These are phyloP conservation scores for Cecropterus lyciades DNA, from an alignment of 1,140 invertebrate species.

Conservation along the genomic window DNA sequence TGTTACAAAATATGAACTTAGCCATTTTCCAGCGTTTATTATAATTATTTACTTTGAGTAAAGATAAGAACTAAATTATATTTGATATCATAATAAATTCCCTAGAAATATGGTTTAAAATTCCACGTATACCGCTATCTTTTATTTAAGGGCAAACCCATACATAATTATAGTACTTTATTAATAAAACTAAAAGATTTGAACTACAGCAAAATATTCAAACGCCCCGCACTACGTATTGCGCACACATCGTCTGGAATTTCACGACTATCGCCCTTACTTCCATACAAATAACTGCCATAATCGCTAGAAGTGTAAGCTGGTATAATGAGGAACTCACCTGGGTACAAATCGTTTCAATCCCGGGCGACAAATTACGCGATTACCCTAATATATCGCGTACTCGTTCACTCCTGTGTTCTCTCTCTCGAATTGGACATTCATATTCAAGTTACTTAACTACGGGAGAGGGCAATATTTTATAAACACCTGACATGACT, in stretches of 20 bases:
- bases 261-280: background rate
- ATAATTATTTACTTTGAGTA: no score
- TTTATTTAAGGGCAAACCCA: no score
- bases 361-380: constrained; percentile 55
- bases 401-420: constrained; percentile 40
- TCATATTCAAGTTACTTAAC: constrained; percentile 13
- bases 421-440: constrained; percentile 15
- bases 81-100: no score
- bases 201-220: background rate
- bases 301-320: background rate
- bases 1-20: no score
- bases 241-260: background rate
- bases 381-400: constrained; percentile 58
- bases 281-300: background rate
- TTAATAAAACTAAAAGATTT: no score
- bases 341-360: constrained; percentile 54
- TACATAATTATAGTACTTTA: no score
- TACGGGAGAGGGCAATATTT: background rate
- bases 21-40: no score
- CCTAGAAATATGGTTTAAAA: no score
- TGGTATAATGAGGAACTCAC: constrained; percentile 35
- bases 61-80: no score
- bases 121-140: no score
- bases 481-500: background rate
- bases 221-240: constrained; percentile 11